A percentile compares a stretch with the other conserved stretches of the same genome.
Evolutionary conservation across 2,113 vertebrate genomes (phyloP).

Genomic region (Triplophysa rosa): DNA sequence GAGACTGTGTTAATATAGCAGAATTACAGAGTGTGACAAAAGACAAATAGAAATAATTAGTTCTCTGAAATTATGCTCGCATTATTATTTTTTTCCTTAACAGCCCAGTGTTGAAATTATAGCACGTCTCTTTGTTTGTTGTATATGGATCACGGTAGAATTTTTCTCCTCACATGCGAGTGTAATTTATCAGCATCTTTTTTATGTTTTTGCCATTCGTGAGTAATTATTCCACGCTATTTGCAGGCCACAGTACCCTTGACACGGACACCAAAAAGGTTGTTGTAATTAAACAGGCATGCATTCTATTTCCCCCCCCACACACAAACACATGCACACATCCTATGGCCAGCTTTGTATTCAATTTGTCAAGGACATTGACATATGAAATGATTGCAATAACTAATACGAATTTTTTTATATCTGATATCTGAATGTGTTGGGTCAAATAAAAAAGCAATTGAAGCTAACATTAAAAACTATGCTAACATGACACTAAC

Average conservation of each 20-base stretch:
- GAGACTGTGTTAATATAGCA: constrained; percentile 99
- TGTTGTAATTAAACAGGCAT: constrained; percentile 73
- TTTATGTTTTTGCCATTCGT: constrained; percentile 69
- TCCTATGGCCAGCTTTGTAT: background rate
- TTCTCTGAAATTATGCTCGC: constrained; percentile 99
- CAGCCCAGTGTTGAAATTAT: constrained; percentile 88
- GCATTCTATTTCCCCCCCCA: constrained; percentile 51
- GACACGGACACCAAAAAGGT: constrained; percentile 73
- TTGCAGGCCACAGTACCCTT: constrained; percentile 65
- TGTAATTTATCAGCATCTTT: constrained; percentile 77
- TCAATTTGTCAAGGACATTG: background rate
- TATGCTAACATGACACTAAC: constrained; percentile 24
- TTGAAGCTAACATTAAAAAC: background rate
- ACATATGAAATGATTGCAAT: background rate
- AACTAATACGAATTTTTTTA: background rate
- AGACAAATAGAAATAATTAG: constrained; percentile 99
- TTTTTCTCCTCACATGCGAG: constrained; percentile 57
- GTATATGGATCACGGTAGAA: constrained; percentile 67
- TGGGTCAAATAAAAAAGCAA: no score
- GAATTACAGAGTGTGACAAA: constrained; percentile 99
- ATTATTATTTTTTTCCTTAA: constrained; percentile 88
- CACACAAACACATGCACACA: background rate
- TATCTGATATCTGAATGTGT: no score
- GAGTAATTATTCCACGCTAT: constrained; percentile 74
- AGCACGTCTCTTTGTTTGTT: constrained; percentile 79